Evolutionary conservation across 2,888 invertebrate species (phyloP).

Genomic region (Octodonta nipae): DNA sequence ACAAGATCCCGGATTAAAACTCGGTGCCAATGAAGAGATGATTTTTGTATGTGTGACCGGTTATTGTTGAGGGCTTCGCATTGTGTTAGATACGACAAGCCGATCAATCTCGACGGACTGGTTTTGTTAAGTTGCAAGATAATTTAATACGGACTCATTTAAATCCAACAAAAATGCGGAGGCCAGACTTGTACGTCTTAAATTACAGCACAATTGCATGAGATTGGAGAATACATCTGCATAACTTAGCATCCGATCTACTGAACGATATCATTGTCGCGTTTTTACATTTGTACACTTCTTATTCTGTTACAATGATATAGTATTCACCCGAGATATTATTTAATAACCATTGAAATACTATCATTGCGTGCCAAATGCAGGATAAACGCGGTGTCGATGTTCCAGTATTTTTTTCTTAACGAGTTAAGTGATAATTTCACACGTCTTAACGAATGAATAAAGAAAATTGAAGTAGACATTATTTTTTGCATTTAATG

Average conservation of each 20-base stretch:
- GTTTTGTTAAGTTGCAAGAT: constrained; percentile 28
- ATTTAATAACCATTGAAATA: no score
- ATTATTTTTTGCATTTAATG: no score
- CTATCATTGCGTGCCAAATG: no score
- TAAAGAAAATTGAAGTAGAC: no score
- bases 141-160: constrained; percentile 34
- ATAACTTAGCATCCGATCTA: constrained; percentile 24
- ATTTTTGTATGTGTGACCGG: background rate
- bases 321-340: no score
- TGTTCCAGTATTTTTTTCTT: no score
- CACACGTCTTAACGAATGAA: no score
- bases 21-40: no score
- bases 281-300: no score
- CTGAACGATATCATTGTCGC: constrained; percentile 10
- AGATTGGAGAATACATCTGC: constrained; percentile 36
- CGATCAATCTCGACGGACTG: constrained; percentile 29
- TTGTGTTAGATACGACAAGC: constrained; percentile 21
- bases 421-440: no score
- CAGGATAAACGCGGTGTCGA: no score
- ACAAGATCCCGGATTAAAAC: background rate
- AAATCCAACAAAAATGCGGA: constrained; percentile 32
- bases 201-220: constrained; percentile 37
- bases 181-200: constrained; percentile 32
- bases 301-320: no score
- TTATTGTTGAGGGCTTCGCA: constrained; percentile 2